Conservation (phyloP, 2,888 invertebrate species). For the Nomada lathburiana region DNA sequence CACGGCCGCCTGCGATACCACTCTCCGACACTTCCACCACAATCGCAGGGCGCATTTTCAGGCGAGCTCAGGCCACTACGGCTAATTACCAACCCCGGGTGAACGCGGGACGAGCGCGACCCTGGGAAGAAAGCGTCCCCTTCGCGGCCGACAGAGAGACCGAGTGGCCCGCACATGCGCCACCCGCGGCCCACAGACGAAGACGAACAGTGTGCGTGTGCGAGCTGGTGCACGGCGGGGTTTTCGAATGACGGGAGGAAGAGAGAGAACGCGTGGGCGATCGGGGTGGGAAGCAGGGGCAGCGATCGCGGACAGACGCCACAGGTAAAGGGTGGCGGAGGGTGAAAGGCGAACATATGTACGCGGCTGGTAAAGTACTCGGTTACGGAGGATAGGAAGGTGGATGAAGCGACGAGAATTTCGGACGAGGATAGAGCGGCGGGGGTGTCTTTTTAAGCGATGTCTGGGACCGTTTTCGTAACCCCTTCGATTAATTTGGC, state of each 20-base stretch:
- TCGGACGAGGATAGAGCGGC: not conserved
- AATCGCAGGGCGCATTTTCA: slow-evolving; percentile 76
- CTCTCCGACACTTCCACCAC: slow-evolving; percentile 73
- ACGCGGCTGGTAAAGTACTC: not conserved
- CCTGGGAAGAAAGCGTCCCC: slow-evolving; percentile 55
- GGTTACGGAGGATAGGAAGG: not conserved
- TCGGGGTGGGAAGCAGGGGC: not conserved
- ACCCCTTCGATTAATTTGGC: no score
- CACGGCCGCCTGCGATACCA: slow-evolving; percentile 69
- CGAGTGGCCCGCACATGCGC: slow-evolving; percentile 53
- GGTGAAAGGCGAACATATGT: slow-evolving; percentile 5
- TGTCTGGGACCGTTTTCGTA: no score
- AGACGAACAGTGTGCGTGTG: slow-evolving; percentile 14
- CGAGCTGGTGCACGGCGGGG: slow-evolving; percentile 17
- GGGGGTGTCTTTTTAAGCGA: no score
- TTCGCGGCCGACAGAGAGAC: slow-evolving; percentile 53
- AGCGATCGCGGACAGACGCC: slow-evolving; percentile 33
- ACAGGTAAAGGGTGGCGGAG: slow-evolving; percentile 38
- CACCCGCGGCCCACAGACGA: slow-evolving; percentile 25
- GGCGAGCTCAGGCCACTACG: slow-evolving; percentile 76
- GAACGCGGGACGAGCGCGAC: slow-evolving; percentile 48
- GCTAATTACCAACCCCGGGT: slow-evolving; percentile 76
- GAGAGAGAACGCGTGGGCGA: not conserved
- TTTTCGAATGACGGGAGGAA: not conserved
- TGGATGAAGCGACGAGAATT: slow-evolving; percentile 10